These are phyloP conservation scores for Chelon labrosus DNA, from an alignment of 2,797 vertebrate species.

Conservation along the genomic window DNA sequence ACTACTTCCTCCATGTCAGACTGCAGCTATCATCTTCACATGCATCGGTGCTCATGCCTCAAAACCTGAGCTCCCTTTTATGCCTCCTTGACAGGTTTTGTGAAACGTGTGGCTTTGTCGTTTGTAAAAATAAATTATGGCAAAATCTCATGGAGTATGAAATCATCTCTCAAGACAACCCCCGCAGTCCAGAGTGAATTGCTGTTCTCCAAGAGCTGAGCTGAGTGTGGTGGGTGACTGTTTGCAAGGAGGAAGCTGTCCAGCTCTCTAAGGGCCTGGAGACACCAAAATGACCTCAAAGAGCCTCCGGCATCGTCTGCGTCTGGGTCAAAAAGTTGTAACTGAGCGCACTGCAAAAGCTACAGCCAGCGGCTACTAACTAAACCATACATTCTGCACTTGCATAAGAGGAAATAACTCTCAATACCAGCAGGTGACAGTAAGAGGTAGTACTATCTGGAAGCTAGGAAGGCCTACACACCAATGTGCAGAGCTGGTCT, in stretches of 20 bases:
- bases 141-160: neutral
- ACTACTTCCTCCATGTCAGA: neutral
- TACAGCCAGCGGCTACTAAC: too few species aligned
- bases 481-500: too few species aligned
- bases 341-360: too few species aligned
- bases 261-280: constrained; percentile 2
- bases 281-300: too few species aligned
- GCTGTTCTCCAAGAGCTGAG: constrained; percentile 7
- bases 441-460: too few species aligned
- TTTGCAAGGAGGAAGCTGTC: neutral
- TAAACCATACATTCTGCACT: too few species aligned
- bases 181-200: neutral
- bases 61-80: constrained; percentile 23
- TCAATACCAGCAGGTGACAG: too few species aligned
- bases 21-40: constrained; percentile 23
- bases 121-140: constrained; percentile 25
- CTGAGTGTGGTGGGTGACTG: neutral
- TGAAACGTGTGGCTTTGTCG: constrained; percentile 25
- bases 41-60: constrained; percentile 11
- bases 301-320: too few species aligned
- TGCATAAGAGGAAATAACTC: too few species aligned
- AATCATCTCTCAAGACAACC: neutral
- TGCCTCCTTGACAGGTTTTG: constrained; percentile 27
- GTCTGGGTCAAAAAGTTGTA: too few species aligned
- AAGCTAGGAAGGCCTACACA: too few species aligned